These are phyloP conservation scores for Sciurus carolinensis DNA, from an alignment of 2,797 vertebrate species.

Conservation along the genomic window DNA sequence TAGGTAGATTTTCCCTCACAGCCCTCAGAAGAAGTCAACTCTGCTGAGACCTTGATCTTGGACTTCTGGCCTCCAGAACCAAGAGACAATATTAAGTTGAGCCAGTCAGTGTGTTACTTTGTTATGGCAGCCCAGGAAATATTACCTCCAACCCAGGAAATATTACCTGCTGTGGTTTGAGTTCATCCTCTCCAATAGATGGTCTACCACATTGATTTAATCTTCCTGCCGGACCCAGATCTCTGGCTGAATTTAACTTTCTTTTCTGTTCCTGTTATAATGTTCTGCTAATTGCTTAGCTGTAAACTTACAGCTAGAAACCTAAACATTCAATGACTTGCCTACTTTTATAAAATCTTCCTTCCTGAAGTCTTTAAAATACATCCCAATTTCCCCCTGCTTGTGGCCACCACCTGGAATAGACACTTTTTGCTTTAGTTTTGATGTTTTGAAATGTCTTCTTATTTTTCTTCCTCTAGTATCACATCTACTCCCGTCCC, in stretches of 20 bases:
- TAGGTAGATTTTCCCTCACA: neutral
- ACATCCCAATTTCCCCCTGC: neutral
- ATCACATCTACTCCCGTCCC: neutral
- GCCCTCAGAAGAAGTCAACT: neutral
- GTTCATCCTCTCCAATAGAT: too few species aligned
- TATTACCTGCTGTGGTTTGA: too few species aligned
- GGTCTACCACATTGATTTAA: neutral
- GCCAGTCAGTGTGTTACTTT: neutral
- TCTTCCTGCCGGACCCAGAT: neutral
- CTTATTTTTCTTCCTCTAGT: neutral
- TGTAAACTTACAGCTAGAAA: neutral
- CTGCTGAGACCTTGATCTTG: neutral
- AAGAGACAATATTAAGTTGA: neutral
- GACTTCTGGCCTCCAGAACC: neutral
- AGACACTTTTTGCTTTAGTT: neutral
- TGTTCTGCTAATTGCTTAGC: neutral
- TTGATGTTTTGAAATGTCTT: neutral
- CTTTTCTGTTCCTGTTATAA: neutral
- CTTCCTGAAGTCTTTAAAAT: neutral
- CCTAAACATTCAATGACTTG: neutral
- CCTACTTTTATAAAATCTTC: neutral
- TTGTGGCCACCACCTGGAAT: neutral
- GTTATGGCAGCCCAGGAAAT: neutral
- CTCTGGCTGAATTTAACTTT: neutral
- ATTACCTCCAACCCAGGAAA: neutral